Evolutionary conservation across 2,888 invertebrate genomes (phyloP).

Genomic region (Lumbricus terrestris): DNA sequence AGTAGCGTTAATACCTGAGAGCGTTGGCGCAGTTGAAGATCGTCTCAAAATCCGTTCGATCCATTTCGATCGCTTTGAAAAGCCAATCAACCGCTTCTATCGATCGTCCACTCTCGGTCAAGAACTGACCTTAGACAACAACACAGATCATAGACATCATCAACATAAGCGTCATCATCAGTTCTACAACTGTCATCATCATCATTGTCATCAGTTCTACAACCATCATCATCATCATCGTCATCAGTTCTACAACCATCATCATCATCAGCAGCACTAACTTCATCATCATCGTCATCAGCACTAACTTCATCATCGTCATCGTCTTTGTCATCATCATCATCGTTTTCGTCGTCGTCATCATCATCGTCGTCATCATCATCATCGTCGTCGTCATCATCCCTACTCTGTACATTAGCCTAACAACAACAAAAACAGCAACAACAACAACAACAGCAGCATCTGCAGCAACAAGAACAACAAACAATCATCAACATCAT

Average conservation of each 20-base stretch:
- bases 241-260: too few relatives aligned
- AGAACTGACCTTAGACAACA: constrained; percentile 74
- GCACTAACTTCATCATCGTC: background rate
- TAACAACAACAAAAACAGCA: too few relatives aligned
- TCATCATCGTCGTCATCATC: background rate
- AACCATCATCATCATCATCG: background rate
- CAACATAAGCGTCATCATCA: background rate
- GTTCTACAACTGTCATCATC: too few relatives aligned
- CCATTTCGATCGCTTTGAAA: constrained; percentile 75
- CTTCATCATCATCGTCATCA: background rate
- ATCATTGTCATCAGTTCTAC: too few relatives aligned
- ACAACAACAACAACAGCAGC: too few relatives aligned
- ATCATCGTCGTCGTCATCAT: background rate
- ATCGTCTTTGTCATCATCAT: too few relatives aligned
- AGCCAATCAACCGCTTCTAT: constrained; percentile 80
- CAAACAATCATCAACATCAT: too few relatives aligned
- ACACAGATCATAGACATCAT: background rate
- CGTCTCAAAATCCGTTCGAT: constrained; percentile 77
- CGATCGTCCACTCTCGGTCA: constrained; percentile 75
- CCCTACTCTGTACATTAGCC: background rate
- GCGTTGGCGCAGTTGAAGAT: constrained; percentile 86
- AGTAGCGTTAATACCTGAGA: constrained; percentile 63
- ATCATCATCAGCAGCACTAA: too few relatives aligned
- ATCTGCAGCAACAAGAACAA: too few relatives aligned
- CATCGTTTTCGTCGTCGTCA: too few relatives aligned